These are phyloP conservation scores for Vannuccia rotundouncinata DNA, from an alignment of 2,888 invertebrate species.

Conservation along the genomic window DNA sequence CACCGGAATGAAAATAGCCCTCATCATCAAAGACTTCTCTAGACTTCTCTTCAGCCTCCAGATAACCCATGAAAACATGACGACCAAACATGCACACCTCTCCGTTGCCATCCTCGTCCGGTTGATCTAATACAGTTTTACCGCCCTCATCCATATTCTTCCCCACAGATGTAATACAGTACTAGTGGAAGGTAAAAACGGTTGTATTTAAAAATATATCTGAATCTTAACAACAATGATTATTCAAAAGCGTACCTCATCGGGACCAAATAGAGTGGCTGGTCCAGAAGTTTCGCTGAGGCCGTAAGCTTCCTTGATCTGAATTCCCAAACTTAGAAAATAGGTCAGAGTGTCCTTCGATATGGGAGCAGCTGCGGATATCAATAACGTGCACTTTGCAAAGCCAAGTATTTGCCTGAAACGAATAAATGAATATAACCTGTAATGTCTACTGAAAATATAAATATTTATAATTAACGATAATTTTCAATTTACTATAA, in stretches of 20 bases:
- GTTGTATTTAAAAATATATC: too few relatives aligned
- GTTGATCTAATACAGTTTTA: too few relatives aligned
- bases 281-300: constrained; percentile 73
- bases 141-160: too few relatives aligned
- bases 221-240: too few relatives aligned
- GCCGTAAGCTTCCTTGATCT: constrained; percentile 74
- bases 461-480: too few relatives aligned
- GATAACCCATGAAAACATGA: constrained; percentile 84
- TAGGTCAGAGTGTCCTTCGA: constrained; percentile 75
- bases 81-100: constrained; percentile 75
- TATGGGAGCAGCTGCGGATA: constrained; percentile 78
- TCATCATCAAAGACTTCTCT: constrained; percentile 67
- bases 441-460: too few relatives aligned
- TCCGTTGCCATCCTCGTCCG: constrained; percentile 69
- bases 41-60: constrained; percentile 70
- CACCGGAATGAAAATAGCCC: constrained; percentile 80
- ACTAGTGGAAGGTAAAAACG: too few relatives aligned
- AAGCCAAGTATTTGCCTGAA: constrained; percentile 76
- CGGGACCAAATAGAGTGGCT: constrained; percentile 62
- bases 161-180: neutral
- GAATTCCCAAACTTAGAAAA: constrained; percentile 77
- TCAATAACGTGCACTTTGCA: constrained; percentile 65
- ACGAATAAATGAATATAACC: too few relatives aligned
- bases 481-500: too few relatives aligned
- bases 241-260: too few relatives aligned